phyloP scores from a whole-genome alignment of 2,888 invertebrate genomes.

The Erebia palarica region DNA sequence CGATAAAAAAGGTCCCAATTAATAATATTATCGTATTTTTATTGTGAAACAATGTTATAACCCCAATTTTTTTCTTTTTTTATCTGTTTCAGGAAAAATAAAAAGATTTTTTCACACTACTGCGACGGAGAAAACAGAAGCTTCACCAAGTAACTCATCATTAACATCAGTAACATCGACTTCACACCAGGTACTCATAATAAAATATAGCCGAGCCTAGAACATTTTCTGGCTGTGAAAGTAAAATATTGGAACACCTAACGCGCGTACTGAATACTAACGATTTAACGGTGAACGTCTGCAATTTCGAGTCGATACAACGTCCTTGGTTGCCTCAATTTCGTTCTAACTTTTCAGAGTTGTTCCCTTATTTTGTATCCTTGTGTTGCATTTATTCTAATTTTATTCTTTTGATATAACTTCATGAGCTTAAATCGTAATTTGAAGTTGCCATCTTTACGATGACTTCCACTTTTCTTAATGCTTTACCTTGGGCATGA shows the following conservation, averaged over 20 bases:
- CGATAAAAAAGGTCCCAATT: slow-evolving; percentile 39
- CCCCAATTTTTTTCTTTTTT: background rate
- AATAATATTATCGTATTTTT: slow-evolving; percentile 21
- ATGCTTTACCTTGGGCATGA: slow-evolving; percentile 48
- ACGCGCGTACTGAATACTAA: slow-evolving; percentile 39
- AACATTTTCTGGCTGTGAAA: slow-evolving; percentile 29
- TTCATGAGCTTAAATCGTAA: background rate
- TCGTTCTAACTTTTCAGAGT: background rate
- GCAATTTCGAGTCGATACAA: slow-evolving; percentile 21
- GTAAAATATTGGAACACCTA: slow-evolving; percentile 37
- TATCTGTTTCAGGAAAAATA: too few relatives aligned
- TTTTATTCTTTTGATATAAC: background rate
- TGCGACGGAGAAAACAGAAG: too few relatives aligned
- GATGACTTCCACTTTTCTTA: slow-evolving; percentile 56
- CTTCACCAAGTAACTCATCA: too few relatives aligned
- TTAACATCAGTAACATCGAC: too few relatives aligned
- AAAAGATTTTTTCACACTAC: too few relatives aligned
- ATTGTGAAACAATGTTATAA: background rate
- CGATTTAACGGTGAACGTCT: slow-evolving; percentile 30
- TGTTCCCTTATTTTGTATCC: background rate
- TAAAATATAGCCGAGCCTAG: slow-evolving; percentile 20
- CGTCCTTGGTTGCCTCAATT: background rate
- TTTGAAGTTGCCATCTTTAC: background rate
- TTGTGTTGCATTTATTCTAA: too few relatives aligned
- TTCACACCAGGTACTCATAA: too few relatives aligned